Evolutionary conservation across 2,113 vertebrate species (phyloP).

Genomic region (Aphyosemion australe): DNA sequence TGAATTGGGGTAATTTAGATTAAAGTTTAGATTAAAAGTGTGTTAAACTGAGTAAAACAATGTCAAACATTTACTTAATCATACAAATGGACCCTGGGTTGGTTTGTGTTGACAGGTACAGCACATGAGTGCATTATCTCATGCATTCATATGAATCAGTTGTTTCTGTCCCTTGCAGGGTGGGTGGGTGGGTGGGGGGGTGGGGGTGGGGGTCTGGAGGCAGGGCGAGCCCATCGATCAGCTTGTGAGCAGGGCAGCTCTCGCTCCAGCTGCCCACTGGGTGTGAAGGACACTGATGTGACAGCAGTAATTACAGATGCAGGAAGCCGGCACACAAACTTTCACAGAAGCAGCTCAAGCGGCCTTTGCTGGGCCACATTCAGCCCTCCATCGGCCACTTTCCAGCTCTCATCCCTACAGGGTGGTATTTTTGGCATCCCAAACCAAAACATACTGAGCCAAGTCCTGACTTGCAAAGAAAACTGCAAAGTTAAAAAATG

Average conservation of each 20-base stretch:
- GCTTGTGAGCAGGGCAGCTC: slow-evolving; percentile 29
- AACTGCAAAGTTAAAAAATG: neutral
- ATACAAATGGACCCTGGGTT: too few relatives aligned
- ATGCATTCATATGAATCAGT: slow-evolving; percentile 16
- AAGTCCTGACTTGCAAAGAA: neutral
- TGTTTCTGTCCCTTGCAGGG: slow-evolving; percentile 11
- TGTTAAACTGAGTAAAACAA: neutral
- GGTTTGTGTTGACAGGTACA: neutral
- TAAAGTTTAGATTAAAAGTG: too few relatives aligned
- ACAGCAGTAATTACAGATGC: slow-evolving; percentile 77
- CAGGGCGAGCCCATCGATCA: slow-evolving; percentile 60
- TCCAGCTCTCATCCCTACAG: slow-evolving; percentile 21
- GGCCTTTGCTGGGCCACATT: slow-evolving; percentile 10
- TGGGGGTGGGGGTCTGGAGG: slow-evolving; percentile 40
- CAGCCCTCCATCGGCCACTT: slow-evolving; percentile 31
- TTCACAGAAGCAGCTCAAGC: slow-evolving; percentile 37
- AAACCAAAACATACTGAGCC: neutral
- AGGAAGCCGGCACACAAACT: slow-evolving; percentile 57
- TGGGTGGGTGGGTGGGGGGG: too few relatives aligned
- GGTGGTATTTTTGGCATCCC: neutral
- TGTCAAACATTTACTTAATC: too few relatives aligned
- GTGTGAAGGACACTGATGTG: slow-evolving; percentile 81
- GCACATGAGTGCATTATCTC: slow-evolving; percentile 14
- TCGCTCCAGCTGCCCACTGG: slow-evolving; percentile 64
- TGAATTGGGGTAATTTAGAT: too few relatives aligned